Conservation (phyloP, 2,113 vertebrate genomes). For the Spilogale gracilis region DNA sequence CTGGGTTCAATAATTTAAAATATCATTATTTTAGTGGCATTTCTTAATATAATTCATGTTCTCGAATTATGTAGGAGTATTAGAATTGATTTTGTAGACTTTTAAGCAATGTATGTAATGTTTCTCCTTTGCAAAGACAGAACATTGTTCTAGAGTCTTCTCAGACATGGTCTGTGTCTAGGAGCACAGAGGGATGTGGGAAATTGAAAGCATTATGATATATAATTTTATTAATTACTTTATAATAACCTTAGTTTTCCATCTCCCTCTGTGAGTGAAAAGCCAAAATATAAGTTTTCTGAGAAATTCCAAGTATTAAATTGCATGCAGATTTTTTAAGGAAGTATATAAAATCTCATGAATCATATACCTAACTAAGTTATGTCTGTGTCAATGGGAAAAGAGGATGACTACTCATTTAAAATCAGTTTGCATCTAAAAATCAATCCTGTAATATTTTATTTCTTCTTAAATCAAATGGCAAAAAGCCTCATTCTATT, state of each 20-base stretch:
- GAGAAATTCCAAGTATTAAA: not conserved
- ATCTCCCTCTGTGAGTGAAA: constrained; percentile 33
- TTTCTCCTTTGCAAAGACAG: not conserved
- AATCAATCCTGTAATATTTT: constrained; percentile 3
- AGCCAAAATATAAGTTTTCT: constrained; percentile 24
- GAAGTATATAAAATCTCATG: not conserved
- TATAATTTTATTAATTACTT: constrained; percentile 70
- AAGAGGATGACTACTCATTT: not conserved
- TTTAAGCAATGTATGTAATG: not conserved
- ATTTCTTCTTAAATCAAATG: not conserved
- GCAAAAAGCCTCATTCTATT: not conserved
- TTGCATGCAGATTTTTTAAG: not conserved
- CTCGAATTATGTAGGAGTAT: not conserved
- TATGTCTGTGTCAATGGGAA: not conserved
- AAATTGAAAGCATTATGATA: constrained; percentile 32
- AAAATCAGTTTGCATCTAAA: constrained; percentile 32
- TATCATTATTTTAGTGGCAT: not conserved
- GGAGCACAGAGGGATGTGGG: not conserved
- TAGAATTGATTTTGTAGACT: not conserved
- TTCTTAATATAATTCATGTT: not conserved
- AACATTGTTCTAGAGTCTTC: not conserved
- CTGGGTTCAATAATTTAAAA: not conserved
- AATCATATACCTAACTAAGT: not conserved
- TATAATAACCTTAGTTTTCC: constrained; percentile 31
- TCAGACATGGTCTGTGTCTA: not conserved